Conservation (phyloP, 2,113 vertebrate species). For the Jaculus jaculus region DNA sequence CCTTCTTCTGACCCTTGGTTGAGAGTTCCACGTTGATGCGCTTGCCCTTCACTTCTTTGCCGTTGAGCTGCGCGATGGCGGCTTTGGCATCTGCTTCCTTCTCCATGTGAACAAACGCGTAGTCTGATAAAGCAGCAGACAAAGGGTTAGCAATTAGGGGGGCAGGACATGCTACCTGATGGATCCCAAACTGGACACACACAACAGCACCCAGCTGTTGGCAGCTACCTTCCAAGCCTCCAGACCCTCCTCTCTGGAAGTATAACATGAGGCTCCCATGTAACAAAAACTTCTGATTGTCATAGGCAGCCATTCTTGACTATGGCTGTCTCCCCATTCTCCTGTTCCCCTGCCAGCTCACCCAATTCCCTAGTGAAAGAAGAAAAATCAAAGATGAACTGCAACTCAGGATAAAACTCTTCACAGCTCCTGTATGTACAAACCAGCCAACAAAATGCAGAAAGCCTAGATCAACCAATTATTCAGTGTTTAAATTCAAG, state of each 20-base stretch:
- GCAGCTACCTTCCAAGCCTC: constrained; percentile 69
- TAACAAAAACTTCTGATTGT: constrained; percentile 38
- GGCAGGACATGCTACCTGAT: constrained; percentile 73
- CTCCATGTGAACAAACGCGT: constrained; percentile 99
- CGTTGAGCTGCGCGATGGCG: constrained; percentile 97
- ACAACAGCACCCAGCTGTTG: constrained; percentile 78
- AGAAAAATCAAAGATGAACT: constrained; percentile 59
- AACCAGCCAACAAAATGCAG: constrained; percentile 46
- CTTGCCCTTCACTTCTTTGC: constrained; percentile 96
- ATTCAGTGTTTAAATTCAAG: constrained; percentile 23
- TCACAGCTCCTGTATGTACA: constrained; percentile 54
- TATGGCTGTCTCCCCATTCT: constrained; percentile 37
- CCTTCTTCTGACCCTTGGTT: constrained; percentile 96
- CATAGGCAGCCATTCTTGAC: constrained; percentile 30
- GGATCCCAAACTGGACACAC: constrained; percentile 77
- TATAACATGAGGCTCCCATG: constrained; percentile 46
- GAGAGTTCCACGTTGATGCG: constrained; percentile 97
- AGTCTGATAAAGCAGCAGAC: constrained; percentile 92
- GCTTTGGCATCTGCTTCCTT: constrained; percentile 97
- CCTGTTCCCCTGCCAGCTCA: constrained; percentile 35
- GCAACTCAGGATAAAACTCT: constrained; percentile 46
- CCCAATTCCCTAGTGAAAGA: constrained; percentile 56
- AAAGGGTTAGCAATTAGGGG: constrained; percentile 86
- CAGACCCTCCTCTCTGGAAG: constrained; percentile 69
- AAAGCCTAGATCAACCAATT: constrained; percentile 21